These are phyloP conservation scores for Phoenicopterus ruber DNA, from an alignment of 2,113 vertebrate genomes.

Conservation along the genomic window DNA sequence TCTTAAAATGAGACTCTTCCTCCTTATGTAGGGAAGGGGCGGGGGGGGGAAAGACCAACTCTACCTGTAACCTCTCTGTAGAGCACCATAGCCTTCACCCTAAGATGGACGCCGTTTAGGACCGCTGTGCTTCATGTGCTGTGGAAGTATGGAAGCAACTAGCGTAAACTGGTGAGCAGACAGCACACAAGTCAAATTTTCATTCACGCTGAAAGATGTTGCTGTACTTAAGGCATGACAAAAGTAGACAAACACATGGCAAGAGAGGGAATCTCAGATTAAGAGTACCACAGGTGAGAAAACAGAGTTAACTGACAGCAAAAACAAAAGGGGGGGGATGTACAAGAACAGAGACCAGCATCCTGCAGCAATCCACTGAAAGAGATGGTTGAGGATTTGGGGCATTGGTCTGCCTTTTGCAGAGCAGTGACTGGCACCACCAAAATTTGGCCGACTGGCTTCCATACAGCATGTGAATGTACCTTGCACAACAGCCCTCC, in stretches of 20 bases:
- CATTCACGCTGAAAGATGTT: background rate
- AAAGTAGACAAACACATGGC: background rate
- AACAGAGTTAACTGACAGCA: background rate
- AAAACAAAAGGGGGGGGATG: background rate
- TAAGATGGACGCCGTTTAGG: background rate
- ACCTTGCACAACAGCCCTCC: background rate
- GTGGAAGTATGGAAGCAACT: background rate
- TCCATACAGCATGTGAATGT: background rate
- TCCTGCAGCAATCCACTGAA: background rate
- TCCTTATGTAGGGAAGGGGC: background rate
- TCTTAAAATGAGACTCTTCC: background rate
- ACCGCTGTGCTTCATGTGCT: background rate
- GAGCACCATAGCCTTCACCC: background rate
- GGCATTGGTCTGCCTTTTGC: background rate
- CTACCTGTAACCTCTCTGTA: background rate
- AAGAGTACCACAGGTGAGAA: background rate
- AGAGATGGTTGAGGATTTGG: background rate
- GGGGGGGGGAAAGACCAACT: background rate
- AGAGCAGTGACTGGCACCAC: background rate
- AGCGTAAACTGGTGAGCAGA: background rate
- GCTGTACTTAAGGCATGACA: background rate
- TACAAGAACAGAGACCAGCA: background rate
- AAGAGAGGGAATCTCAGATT: background rate
- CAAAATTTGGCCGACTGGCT: background rate
- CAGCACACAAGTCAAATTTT: background rate